Evolutionary conservation across 2,888 invertebrate genomes (phyloP).

Genomic region (Meteorus cinctellus): DNA sequence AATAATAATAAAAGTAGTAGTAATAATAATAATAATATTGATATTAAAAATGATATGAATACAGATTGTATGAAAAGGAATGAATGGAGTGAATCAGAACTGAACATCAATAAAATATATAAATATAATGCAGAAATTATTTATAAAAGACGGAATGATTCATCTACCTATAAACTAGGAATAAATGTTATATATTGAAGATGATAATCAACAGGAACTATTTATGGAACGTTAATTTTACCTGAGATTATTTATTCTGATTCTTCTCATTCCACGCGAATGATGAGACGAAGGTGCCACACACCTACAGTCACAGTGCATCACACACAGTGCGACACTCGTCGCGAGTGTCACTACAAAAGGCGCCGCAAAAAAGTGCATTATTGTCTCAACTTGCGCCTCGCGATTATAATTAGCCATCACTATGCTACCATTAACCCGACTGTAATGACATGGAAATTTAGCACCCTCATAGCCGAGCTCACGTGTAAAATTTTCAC

Average conservation of each 20-base stretch:
- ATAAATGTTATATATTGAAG: not conserved
- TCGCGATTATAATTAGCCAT: slow-evolving; percentile 88
- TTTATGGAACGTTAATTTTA: slow-evolving; percentile 62
- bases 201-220: not conserved
- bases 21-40: too few species aligned
- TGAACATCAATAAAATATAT: not conserved
- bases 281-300: slow-evolving; percentile 79
- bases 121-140: too few species aligned
- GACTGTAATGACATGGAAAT: slow-evolving; percentile 82
- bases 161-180: too few species aligned
- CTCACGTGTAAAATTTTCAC: slow-evolving; percentile 83
- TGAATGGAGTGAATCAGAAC: not conserved
- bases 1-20: too few species aligned
- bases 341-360: slow-evolving; percentile 89
- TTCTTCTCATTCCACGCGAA: slow-evolving; percentile 73
- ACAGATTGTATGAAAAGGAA: not conserved
- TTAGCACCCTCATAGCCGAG: slow-evolving; percentile 82
- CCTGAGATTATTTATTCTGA: slow-evolving; percentile 77
- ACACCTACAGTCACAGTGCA: slow-evolving; percentile 90
- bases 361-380: slow-evolving; percentile 88
- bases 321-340: slow-evolving; percentile 87
- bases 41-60: not conserved
- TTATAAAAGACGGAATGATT: too few species aligned
- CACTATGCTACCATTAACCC: slow-evolving; percentile 87
- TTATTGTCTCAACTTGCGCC: slow-evolving; percentile 87